A percentile compares a stretch with the other conserved stretches of the same genome.
Evolutionary conservation across 2,113 vertebrate species (phyloP).

Genomic region (Platycercus adscitus): DNA sequence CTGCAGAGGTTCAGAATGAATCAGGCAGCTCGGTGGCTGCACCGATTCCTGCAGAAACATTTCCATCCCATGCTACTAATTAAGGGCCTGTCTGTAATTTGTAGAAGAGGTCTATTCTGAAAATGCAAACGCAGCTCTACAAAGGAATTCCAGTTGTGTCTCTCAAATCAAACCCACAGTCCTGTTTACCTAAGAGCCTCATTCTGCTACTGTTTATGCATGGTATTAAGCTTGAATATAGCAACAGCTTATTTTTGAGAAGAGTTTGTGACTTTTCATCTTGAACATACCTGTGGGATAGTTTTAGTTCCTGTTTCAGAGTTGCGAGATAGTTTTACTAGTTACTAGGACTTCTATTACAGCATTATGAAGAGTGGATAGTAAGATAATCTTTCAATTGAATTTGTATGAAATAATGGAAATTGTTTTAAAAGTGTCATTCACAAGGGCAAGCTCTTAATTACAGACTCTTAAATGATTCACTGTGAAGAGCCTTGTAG

Average conservation of each 20-base stretch:
- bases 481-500: not conserved
- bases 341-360: not conserved
- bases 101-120: not conserved
- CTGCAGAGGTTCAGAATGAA: not conserved
- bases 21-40: not conserved
- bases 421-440: not conserved
- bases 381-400: not conserved
- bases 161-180: not conserved
- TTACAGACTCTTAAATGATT: not conserved
- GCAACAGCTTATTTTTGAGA: not conserved
- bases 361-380: not conserved
- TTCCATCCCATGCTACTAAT: not conserved
- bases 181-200: not conserved
- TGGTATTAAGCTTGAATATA: not conserved
- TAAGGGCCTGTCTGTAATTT: not conserved
- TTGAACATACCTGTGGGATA: accelerated
- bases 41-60: not conserved
- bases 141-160: not conserved
- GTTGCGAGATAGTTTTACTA: not conserved
- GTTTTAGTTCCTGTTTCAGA: not conserved
- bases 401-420: not conserved
- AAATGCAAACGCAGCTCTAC: not conserved
- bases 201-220: not conserved
- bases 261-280: not conserved
- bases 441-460: not conserved